phyloP scores from a whole-genome alignment of 2,113 vertebrate genomes.

The Holacanthus passer region DNA sequence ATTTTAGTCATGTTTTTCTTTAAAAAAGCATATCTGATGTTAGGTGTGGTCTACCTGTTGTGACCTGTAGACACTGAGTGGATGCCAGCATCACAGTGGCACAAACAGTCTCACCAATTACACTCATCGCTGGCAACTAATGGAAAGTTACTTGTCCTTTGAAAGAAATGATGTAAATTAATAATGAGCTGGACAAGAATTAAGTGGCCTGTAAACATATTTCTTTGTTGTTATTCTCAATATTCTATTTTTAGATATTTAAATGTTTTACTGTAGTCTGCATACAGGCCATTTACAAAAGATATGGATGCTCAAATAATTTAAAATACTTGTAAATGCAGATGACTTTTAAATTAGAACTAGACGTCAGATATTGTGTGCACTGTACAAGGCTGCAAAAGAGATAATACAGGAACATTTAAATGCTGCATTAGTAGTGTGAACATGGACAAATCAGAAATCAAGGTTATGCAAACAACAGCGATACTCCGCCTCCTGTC shows the following conservation, averaged over 20 bases:
- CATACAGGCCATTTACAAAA: background rate
- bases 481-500: background rate
- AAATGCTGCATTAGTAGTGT: slow-evolving; percentile 33
- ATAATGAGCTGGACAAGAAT: background rate
- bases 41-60: slow-evolving; percentile 16
- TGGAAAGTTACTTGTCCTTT: background rate
- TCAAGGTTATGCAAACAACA: slow-evolving; percentile 53
- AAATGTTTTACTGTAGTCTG: background rate
- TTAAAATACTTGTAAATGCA: no score
- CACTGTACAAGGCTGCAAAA: background rate
- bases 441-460: slow-evolving; percentile 39
- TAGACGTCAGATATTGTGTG: background rate
- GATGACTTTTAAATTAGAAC: no score
- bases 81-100: background rate
- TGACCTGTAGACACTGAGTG: background rate
- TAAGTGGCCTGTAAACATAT: background rate
- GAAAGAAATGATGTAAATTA: background rate
- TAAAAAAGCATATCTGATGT: no score
- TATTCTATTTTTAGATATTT: background rate
- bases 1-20: background rate
- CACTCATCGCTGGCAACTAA: background rate
- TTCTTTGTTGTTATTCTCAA: background rate
- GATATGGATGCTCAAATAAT: background rate
- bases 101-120: background rate
- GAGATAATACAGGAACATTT: background rate